phyloP scores from a whole-genome alignment of 2,113 vertebrate genomes.

The Electrona antarctica region DNA sequence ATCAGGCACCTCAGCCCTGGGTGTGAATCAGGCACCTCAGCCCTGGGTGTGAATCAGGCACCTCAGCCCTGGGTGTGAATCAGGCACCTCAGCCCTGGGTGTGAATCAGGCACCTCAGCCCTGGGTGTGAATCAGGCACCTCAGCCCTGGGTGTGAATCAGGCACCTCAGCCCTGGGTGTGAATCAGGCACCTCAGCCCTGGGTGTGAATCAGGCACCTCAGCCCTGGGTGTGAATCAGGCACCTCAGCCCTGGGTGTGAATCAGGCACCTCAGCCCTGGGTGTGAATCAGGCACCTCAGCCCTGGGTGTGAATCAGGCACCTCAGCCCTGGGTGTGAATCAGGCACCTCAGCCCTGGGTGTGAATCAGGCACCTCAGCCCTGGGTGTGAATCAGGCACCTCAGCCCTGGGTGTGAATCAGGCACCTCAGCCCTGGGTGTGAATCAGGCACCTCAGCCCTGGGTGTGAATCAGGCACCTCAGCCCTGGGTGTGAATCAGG shows the following conservation, averaged over 20 bases:
- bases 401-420: conserved; percentile 2
- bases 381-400: conserved; percentile 1
- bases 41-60: conserved; percentile 5
- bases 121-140: conserved; percentile 1
- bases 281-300: too few species aligned
- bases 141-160: conserved; percentile 2
- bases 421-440: conserved; percentile 1
- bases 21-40: too few species aligned
- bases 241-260: conserved; percentile 2
- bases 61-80: conserved; percentile 2
- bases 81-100: conserved; percentile 2
- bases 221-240: conserved; percentile 4
- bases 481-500: conserved; percentile 4
- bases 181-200: too few species aligned
- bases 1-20: too few species aligned
- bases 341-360: conserved; percentile 2
- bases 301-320: conserved; percentile 5
- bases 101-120: too few species aligned
- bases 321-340: conserved; percentile 2
- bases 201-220: too few species aligned
- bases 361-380: too few species aligned
- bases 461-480: too few species aligned
- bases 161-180: conserved; percentile 1
- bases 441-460: too few species aligned
- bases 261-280: too few species aligned